phyloP scores from a whole-genome alignment of 2,797 vertebrate genomes.

The Amniataba percoides region DNA sequence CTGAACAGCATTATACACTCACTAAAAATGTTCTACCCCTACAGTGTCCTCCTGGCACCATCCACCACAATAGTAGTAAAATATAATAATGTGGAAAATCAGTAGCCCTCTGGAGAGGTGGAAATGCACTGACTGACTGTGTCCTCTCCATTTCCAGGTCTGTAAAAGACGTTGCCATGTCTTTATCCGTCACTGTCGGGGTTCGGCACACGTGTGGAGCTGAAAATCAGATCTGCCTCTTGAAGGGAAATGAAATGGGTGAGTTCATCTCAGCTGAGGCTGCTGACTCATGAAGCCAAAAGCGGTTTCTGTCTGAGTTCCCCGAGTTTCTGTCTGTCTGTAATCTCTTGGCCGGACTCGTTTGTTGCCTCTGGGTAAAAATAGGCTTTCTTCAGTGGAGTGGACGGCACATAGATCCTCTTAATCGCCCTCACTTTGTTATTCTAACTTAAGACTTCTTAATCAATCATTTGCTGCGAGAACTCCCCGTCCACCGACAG shows the following conservation, averaged over 20 bases:
- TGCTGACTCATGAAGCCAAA: conserved; percentile 48
- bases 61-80: conserved; percentile 56
- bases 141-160: conserved; percentile 54
- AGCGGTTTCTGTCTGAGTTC: conserved; percentile 31
- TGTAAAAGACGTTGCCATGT: conserved; percentile 53
- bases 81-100: conserved; percentile 71
- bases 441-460: conserved; percentile 11
- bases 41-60: conserved; percentile 40
- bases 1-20: conserved; percentile 36
- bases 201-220: conserved; percentile 23
- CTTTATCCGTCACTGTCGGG: conserved; percentile 51
- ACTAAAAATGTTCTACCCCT: conserved; percentile 41
- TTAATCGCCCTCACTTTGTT: conserved; percentile 33
- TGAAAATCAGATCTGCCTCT: conserved; percentile 35
- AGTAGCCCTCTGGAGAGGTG: conserved; percentile 52
- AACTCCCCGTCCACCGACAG: conserved; percentile 2
- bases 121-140: conserved; percentile 21
- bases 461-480: conserved; percentile 36
- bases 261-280: conserved; percentile 52
- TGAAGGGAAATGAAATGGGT: conserved; percentile 49
- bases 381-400: conserved; percentile 6
- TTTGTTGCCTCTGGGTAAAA: conserved; percentile 36
- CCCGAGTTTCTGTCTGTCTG: conserved; percentile 12
- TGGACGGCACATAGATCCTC: conserved; percentile 26
- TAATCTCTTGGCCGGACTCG: conserved; percentile 38